Evolutionary conservation across 2,888 invertebrate genomes (phyloP), one percentile per base, ranked within the genome.

Genomic region (Gerris lacustris): DNA sequence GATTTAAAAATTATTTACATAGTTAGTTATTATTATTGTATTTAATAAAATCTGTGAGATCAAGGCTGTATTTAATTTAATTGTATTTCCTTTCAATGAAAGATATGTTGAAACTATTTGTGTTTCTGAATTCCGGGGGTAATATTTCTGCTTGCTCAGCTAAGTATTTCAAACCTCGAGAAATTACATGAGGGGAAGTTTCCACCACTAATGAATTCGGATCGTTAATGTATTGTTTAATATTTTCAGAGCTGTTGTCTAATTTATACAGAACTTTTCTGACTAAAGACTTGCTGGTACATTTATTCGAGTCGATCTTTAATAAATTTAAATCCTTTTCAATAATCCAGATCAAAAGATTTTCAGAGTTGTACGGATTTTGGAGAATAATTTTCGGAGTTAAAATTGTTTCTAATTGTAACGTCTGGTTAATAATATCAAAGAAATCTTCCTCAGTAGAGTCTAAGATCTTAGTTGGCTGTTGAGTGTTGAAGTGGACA

Each of bases 171-270:
- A 86, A 75, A 0, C 86, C 82, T 7, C 80, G 80, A 47, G 78
- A 76, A 76, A 86, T 84, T 86, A 87, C 87, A 55, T 80, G 81
- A 76, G 85, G 85, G 0, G 87, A 86, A 74, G 87, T 82, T 73
- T 84, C 83, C 0, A 85, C 80, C 1, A 79, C 80, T 43, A 82
- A 82, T 47, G 84, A 83, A n/a, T 79, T 80, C 0, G 83, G 80
- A 77, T 86, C 86, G 0, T 84, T 79, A 47, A 82, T 73, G 87
- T 86, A 86, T 2, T 80, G 76, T 69, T 82, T 81, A 2, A 85
- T 82, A 15, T 83, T 80, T 2, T 82, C 81, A 45, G 82, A 83
- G 74, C 81, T 75, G 31, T 31, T 4, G 31, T 31, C 31, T 31
- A 31, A 31, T 31, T 82, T 84, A 78, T 83, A 87, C 73, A 87